Evolutionary conservation across 2,888 invertebrate species (phyloP).

Genomic region (Troilus luridus): DNA sequence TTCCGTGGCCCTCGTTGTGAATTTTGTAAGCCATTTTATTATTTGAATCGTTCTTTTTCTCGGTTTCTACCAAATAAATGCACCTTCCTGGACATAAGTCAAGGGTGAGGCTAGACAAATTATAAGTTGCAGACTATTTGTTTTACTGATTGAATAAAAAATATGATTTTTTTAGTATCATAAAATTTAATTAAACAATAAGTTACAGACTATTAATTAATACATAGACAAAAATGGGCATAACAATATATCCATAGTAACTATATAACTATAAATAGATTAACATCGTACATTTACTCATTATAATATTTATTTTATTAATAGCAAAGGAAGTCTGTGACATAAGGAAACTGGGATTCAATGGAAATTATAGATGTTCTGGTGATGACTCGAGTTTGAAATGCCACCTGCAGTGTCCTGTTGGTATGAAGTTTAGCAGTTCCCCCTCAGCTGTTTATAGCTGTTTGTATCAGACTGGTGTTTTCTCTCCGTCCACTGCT

Average conservation of each 20-base stretch:
- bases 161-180: background rate
- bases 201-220: background rate
- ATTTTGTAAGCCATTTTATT: conserved; percentile 67
- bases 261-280: background rate
- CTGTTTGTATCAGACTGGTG: conserved; percentile 78
- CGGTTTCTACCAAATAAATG: too few species aligned
- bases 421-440: conserved; percentile 76
- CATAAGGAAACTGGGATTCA: conserved; percentile 78
- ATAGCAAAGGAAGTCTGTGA: conserved; percentile 70
- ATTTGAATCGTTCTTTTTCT: too few species aligned
- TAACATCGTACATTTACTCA: too few species aligned
- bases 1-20: conserved; percentile 83
- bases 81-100: too few species aligned
- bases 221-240: background rate
- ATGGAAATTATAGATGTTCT: conserved; percentile 82
- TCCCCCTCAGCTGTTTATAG: conserved; percentile 71
- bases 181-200: background rate
- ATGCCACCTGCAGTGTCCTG: conserved; percentile 79
- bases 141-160: background rate
- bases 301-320: conserved; percentile 20
- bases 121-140: too few species aligned
- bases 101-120: too few species aligned
- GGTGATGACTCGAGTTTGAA: conserved; percentile 75
- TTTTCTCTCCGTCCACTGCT: conserved; percentile 69
- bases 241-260: background rate